Conservation (phyloP, 2,888 invertebrate genomes). For the Sminthurides aquaticus region DNA sequence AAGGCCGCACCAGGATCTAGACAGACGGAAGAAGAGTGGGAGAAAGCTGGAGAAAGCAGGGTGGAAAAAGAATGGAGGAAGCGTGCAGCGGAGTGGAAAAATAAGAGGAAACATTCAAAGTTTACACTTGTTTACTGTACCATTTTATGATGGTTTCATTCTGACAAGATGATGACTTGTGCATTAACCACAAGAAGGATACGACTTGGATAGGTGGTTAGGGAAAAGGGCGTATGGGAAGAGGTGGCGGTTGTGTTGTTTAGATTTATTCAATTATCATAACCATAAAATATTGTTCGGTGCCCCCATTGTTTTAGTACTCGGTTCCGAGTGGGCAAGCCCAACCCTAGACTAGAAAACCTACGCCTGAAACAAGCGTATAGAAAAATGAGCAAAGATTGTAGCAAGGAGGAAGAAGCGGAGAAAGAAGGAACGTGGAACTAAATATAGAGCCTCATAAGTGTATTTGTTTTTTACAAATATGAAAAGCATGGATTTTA, state of each 20-base stretch:
- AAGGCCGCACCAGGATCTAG: no score
- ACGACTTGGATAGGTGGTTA: background rate
- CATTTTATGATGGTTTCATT: conserved; percentile 10
- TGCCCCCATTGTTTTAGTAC: background rate
- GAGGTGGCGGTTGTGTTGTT: background rate
- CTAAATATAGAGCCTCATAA: no score
- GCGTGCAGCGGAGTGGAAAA: background rate
- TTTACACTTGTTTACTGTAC: conserved; percentile 7
- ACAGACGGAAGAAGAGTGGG: background rate
- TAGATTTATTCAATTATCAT: conserved; percentile 9
- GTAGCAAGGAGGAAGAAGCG: background rate
- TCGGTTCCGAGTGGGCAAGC: no score
- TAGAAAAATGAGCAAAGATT: background rate
- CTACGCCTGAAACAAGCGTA: no score
- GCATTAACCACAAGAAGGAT: background rate
- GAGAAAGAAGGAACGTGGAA: no score
- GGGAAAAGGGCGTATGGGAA: background rate
- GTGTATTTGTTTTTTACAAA: no score
- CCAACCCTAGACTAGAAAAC: no score
- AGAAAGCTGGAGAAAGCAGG: background rate
- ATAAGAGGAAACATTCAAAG: conserved; percentile 6
- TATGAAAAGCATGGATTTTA: no score
- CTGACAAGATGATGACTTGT: conserved; percentile 7
- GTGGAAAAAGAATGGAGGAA: background rate
- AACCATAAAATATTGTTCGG: conserved; percentile 4